phyloP scores from a whole-genome alignment of 1,140 invertebrate species.

The Drosophila chauvacae region DNA sequence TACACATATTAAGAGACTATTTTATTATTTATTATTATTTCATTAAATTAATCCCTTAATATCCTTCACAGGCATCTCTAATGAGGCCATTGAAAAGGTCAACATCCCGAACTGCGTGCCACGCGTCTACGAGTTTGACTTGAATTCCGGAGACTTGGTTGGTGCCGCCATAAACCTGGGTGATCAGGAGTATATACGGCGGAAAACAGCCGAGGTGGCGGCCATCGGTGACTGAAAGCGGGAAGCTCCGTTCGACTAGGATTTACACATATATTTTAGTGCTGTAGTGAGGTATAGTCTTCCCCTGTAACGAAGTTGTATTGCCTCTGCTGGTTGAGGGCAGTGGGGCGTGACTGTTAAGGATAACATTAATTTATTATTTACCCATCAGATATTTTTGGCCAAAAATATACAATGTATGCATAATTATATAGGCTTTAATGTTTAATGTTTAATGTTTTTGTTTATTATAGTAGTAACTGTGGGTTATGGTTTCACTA shows the following conservation, averaged over 20 bases:
- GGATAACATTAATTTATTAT: conserved; percentile 33
- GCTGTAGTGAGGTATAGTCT: not conserved
- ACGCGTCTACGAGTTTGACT: conserved; percentile 88
- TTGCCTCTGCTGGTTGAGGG: conserved; percentile 4
- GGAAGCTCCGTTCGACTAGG: conserved; percentile 12
- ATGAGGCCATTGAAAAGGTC: conserved; percentile 88
- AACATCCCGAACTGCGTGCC: conserved; percentile 92
- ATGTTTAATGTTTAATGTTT: too few relatives aligned
- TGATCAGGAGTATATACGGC: conserved; percentile 88
- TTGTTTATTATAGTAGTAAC: not conserved
- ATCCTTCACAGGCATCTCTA: conserved; percentile 85
- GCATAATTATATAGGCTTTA: not conserved
- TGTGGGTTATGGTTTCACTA: not conserved
- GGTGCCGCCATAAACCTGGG: conserved; percentile 88
- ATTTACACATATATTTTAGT: conserved; percentile 4
- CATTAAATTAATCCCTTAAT: not conserved
- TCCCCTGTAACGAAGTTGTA: not conserved
- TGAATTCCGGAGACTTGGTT: conserved; percentile 86
- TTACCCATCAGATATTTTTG: conserved; percentile 35
- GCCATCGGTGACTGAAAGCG: conserved; percentile 67
- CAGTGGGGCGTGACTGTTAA: conserved; percentile 1
- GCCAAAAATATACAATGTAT: conserved; percentile 46
- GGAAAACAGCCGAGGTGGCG: conserved; percentile 86
- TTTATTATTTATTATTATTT: too few relatives aligned
- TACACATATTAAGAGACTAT: too few relatives aligned